Evolutionary conservation across 2,797 vertebrate genomes (phyloP), one percentile per base, ranked within the genome.

Genomic region (Paedocypris micromegethes): DNA sequence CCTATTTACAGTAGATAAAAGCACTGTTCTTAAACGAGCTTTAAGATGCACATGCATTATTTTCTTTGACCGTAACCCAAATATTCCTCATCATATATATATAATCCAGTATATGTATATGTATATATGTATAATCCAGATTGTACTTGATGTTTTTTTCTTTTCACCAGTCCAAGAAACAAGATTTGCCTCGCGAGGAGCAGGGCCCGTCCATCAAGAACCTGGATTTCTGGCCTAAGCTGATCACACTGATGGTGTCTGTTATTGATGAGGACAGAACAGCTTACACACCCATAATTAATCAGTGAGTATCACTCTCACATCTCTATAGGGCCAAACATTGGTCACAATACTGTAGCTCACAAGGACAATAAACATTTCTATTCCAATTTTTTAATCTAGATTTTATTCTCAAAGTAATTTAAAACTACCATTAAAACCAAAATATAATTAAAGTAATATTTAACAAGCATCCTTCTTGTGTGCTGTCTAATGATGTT

Each of bases 171-270:
- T 88, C 90, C 76, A 96, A 93, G 77, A 97, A 95, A 80, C 94
- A 92, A 81, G 94, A 98, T 45, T 72, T 93, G 78, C 87, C 93
- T 66, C 90, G 93, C 49, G 97, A 99, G 76, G 96, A 99, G 46
- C 95, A 99, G 79, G 96, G 97, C 42, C 97, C 97, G 0, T 96
- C 92, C 0, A 93, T 92, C 78, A 96, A 97, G 86, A 98, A 96
- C 81, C 84, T 99, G 88, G 97, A 99, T 79, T 99, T 98, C 82
- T 99, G 96, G 97, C 92, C 94, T 49, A 97, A 98, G 62, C 89
- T 99, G 78, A 99, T 99, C 82, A 98, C 96, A 45, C 83, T 99
- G 70, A 98, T 99, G 94, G 89, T 99, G 73, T 96, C 95, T 37
- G 93, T 98, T 58, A 97, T 99, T 70, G 97, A 99, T 75, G 97